Base-by-base conservation (phyloP, 1,140 invertebrate genomes). In the Dendroctonus ponderosae region DNA sequence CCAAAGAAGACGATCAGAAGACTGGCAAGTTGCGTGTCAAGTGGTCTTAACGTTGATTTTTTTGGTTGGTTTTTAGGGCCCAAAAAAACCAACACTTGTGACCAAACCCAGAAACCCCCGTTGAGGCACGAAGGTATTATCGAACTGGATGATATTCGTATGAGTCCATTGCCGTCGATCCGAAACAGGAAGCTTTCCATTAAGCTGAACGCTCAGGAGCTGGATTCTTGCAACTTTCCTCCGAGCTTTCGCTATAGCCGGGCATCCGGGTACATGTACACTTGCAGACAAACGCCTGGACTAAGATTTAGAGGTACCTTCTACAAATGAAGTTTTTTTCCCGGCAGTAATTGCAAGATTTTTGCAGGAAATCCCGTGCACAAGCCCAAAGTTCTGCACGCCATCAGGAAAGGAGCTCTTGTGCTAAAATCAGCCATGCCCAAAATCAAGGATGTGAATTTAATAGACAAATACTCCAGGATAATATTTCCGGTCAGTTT, bases 401-500 rank as follows among this genome's bases (percentile, higher is more conserved):
- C 90, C 6, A 81, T 93, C 15, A 85, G 87, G 58, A 86, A 85
- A 71, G 90, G 91, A 15, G 91, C 91, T 2, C 88, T 88, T 5
- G 90, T 90, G 6, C 78, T 93, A 50, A 89, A 89, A 74, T 85
- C 89, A 6, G 92, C 91, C 5, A 90, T 98, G 81, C 96, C 94
- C 0, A 90, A 91, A 79, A 96, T 98, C 71, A 92, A 95, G 75
- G 95, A 98, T 79, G 95, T 99, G 43, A 98, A 97, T 78, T 89
- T 96, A 50, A 98, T 99, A 74, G 96, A 98, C 80, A 96, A 96
- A 75, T 97, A 96, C 77, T 96, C 95, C 7, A 83, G 96, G 68
- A 87, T 97, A 66, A 84, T 97, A 57, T 99, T 99, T 80, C 96
- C 96, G 0, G 87, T 96, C 26, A 91, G 94, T 65, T 99, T 98